Conservation (phyloP, 2,113 vertebrate species). For the Nannospalax galili region DNA sequence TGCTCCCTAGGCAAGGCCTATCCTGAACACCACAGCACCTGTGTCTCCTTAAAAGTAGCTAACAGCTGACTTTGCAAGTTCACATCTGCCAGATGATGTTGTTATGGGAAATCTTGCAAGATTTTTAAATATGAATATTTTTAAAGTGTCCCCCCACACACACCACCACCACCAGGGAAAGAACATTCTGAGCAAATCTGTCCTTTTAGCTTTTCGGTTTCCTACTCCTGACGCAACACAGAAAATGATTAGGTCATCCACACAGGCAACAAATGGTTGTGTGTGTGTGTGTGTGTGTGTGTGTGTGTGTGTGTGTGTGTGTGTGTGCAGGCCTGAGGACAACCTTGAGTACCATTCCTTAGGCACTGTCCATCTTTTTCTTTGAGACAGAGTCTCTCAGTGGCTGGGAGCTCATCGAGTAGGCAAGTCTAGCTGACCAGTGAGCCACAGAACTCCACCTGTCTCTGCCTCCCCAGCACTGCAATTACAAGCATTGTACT, state of each 20-base stretch:
- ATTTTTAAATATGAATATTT: slow-evolving; percentile 9
- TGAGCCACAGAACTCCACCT: neutral
- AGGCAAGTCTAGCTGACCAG: neutral
- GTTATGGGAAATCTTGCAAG: neutral
- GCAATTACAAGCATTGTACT: neutral
- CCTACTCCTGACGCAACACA: neutral
- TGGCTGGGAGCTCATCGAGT: neutral
- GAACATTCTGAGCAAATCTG: neutral
- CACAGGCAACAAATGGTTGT: neutral
- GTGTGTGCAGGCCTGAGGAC: neutral
- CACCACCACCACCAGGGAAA: too few species aligned
- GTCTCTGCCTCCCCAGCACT: neutral
- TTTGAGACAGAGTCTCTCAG: neutral
- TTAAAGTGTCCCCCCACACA: neutral
- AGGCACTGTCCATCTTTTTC: neutral
- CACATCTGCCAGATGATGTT: neutral
- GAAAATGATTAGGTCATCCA: neutral
- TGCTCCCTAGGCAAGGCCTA: neutral
- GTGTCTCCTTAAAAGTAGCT: neutral
- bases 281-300: neutral
- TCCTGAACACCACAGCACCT: neutral
- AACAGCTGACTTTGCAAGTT: neutral
- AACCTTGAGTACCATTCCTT: too few species aligned
- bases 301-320: neutral
- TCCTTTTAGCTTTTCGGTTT: neutral